phyloP scores from a whole-genome alignment of 2,113 vertebrate species.

The Sebastes schlegelii region DNA sequence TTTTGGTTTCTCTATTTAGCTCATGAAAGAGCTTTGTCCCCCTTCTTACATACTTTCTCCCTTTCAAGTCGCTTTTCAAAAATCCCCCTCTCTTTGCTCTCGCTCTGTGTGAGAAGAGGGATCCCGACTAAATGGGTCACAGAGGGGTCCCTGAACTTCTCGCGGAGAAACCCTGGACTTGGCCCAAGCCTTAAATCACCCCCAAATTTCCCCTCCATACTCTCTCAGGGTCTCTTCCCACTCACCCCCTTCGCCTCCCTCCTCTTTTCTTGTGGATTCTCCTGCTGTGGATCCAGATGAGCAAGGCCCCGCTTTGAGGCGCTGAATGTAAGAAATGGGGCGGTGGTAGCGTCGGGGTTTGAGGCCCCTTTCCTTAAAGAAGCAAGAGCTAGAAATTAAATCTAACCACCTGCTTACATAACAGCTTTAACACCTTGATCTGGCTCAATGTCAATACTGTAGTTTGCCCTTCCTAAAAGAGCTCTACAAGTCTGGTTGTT shows the following conservation, averaged over 20 bases:
- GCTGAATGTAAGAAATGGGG: constrained; percentile 13
- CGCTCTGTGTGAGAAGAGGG: constrained; percentile 32
- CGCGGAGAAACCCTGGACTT: constrained; percentile 40
- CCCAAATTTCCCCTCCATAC: constrained; percentile 38
- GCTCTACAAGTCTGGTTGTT: neutral
- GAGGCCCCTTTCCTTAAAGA: constrained; percentile 20
- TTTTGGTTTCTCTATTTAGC: constrained; percentile 30
- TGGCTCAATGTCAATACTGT: neutral
- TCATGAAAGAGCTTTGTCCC: constrained; percentile 31
- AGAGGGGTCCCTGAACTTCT: constrained; percentile 54
- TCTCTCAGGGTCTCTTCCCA: constrained; percentile 18
- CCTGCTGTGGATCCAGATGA: constrained; percentile 68
- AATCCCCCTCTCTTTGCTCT: constrained; percentile 12
- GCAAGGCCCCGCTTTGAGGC: constrained; percentile 6
- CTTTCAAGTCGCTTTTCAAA: constrained; percentile 43
- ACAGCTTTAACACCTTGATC: neutral
- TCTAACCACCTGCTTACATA: constrained; percentile 20
- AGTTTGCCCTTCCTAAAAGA: neutral
- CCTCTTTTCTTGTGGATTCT: constrained; percentile 34
- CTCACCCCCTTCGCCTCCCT: neutral
- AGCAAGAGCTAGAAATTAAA: neutral
- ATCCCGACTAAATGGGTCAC: constrained; percentile 55
- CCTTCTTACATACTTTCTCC: constrained; percentile 12
- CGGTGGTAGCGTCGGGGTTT: neutral
- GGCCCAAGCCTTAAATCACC: constrained; percentile 60